phyloP scores from a whole-genome alignment of 1,140 invertebrate species.

The Carposina sasakii region DNA sequence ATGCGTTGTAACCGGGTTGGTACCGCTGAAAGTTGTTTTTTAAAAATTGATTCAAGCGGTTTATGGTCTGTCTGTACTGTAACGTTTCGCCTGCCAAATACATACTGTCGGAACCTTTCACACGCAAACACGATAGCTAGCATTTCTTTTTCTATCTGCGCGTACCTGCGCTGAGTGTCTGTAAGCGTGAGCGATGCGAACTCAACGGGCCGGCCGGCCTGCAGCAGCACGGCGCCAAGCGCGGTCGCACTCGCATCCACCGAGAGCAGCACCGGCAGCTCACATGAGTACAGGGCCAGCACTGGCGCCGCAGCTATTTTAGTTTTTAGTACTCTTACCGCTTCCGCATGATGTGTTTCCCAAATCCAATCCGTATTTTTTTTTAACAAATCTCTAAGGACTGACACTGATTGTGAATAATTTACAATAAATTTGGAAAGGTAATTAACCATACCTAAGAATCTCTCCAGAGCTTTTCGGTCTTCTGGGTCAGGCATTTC shows the following conservation, averaged over 20 bases:
- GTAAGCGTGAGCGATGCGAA: conserved; percentile 40
- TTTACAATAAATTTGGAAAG: conserved; percentile 36
- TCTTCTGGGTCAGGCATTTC: conserved; percentile 9
- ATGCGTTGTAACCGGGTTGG: conserved; percentile 36
- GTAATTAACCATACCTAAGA: conserved; percentile 43
- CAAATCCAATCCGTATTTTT: conserved; percentile 33
- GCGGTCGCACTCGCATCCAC: conserved; percentile 15
- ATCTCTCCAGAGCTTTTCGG: conserved; percentile 8
- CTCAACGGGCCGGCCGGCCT: conserved; percentile 28
- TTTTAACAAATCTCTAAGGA: conserved; percentile 31
- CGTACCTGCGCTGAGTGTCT: conserved; percentile 32
- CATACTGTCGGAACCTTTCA: conserved; percentile 26
- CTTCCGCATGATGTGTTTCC: conserved; percentile 20
- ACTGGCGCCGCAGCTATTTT: no score
- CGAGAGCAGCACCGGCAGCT: conserved; percentile 4
- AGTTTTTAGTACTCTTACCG: no score
- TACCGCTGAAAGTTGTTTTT: conserved; percentile 47
- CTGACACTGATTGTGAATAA: conserved; percentile 25
- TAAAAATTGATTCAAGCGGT: conserved; percentile 49
- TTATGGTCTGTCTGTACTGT: conserved; percentile 64
- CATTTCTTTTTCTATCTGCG: conserved; percentile 49
- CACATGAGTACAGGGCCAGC: conserved; percentile 4
- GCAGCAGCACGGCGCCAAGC: conserved; percentile 30
- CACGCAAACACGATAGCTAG: conserved; percentile 35
- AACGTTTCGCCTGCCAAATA: conserved; percentile 12